Conservation (phyloP, 92 coral and sea anemone species). For the Actinernus sp. region DNA sequence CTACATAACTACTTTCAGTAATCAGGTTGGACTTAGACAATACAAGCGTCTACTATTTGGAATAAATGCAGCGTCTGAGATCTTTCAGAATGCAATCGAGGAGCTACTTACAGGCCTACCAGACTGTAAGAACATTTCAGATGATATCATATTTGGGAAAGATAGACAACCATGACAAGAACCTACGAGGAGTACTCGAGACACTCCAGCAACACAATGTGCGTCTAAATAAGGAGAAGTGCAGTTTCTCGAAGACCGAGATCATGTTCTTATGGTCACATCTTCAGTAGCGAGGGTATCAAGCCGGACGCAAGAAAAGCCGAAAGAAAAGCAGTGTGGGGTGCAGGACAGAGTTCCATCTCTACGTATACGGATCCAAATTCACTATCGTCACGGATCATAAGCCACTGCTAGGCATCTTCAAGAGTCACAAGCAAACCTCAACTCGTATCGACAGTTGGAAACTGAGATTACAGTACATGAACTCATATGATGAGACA, state of each 20-base stretch:
- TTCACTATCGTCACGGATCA: too few relatives aligned
- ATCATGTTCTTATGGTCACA: slow-evolving; percentile 42
- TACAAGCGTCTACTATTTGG: too few relatives aligned
- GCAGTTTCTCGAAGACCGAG: too few relatives aligned
- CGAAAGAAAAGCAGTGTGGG: slow-evolving; percentile 75
- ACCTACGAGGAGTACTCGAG: slow-evolving; percentile 42
- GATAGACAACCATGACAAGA: slow-evolving; percentile 58
- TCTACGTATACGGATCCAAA: too few relatives aligned
- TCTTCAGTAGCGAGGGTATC: slow-evolving; percentile 20
- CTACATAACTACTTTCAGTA: slow-evolving; percentile 72
- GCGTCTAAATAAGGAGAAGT: too few relatives aligned
- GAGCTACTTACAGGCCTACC: slow-evolving; percentile 73
- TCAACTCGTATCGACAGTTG: slow-evolving; percentile 64
- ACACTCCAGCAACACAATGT: slow-evolving; percentile 53
- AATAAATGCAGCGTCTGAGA: too few relatives aligned
- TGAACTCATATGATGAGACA: too few relatives aligned
- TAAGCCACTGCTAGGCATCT: too few relatives aligned
- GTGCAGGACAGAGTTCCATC: too few relatives aligned
- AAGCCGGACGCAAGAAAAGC: slow-evolving; percentile 38
- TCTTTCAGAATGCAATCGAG: slow-evolving; percentile 33
- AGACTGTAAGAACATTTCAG: slow-evolving; percentile 74
- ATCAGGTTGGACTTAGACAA: slow-evolving; percentile 59
- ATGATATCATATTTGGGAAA: slow-evolving; percentile 48
- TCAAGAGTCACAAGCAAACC: slow-evolving; percentile 54
- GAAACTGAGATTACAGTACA: slow-evolving; percentile 73